Percentiles rank a stretch among this genome's conserved stretches.
phyloP scores from a whole-genome alignment of 1,140 invertebrate species.

The Drosophila hydei region DNA sequence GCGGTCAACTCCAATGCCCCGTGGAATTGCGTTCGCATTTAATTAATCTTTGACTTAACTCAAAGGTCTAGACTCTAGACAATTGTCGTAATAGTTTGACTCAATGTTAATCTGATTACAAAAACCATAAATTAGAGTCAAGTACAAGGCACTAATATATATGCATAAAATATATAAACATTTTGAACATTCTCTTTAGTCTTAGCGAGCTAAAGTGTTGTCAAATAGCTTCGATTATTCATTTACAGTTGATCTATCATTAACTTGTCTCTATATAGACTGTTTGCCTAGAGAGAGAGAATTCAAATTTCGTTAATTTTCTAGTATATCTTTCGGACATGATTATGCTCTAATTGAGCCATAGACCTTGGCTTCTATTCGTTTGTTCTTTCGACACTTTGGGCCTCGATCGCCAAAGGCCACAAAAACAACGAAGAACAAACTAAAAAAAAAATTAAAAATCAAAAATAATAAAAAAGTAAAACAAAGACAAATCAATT shows the following conservation, averaged over 20 bases:
- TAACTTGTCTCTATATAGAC: too few relatives aligned
- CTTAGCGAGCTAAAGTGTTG: too few relatives aligned
- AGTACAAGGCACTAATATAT: background rate
- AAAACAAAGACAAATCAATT: slow-evolving; percentile 36
- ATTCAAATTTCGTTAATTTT: slow-evolving; percentile 3
- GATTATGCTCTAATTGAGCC: slow-evolving; percentile 49
- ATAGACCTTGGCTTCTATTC: slow-evolving; percentile 36
- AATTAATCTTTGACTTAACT: slow-evolving; percentile 14
- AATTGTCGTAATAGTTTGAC: slow-evolving; percentile 7
- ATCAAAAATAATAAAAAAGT: background rate
- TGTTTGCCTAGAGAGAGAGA: background rate
- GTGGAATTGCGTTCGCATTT: background rate
- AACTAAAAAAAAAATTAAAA: slow-evolving; percentile 5
- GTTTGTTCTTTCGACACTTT: slow-evolving; percentile 27
- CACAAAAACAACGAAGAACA: slow-evolving; percentile 8
- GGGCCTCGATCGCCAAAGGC: slow-evolving; percentile 24
- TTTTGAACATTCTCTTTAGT: background rate
- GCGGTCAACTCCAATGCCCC: slow-evolving; percentile 1
- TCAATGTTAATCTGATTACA: slow-evolving; percentile 4
- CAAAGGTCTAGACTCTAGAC: slow-evolving; percentile 2
- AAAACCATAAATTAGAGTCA: background rate
- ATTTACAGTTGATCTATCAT: background rate
- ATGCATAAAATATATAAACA: background rate
- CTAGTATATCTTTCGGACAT: slow-evolving; percentile 16
- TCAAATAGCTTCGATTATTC: too few relatives aligned